Evolutionary conservation across 30 jellyfish, hydroid and myxozoan species (phyloP), one percentile per base, ranked within the genome.

Genomic region (Haliclystus octoradiatus): DNA sequence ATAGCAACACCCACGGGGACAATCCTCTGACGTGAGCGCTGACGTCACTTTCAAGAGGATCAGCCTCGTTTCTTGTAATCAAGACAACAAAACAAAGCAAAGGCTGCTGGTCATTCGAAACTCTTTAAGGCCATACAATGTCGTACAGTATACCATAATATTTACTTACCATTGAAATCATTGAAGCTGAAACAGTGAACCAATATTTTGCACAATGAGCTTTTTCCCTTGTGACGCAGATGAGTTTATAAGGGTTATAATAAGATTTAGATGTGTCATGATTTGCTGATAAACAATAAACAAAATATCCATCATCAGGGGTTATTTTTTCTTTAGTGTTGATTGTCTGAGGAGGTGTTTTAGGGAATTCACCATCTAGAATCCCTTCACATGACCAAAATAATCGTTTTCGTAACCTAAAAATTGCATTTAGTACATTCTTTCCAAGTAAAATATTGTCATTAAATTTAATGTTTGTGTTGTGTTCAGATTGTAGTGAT

Each of bases 241-340:
- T 53, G 32, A 85, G 71, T 52, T 85, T 90, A 68, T 85, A 85
- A 9, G 96, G 96, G 52, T 85, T 78, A 68, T 85, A 78, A 33
- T 84, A 51, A 28, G 84, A 77, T 26, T 60, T 80, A 15, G 65
- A 77, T 2, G 24, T 5, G 32, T 23, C 52, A 32, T 72, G 26
- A 51, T 71, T 74, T 49, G 78, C 53, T 4, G 84, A 74, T 30
- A 85, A 30, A 50, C 89, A 78, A 63, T 85, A 85, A 47, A 64
- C 84, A 62, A 85, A 85, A 28, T 78, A 68, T 26, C 96, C 96
- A 68, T 85, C 96, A 63, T 85, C 96, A 1, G 57, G 57, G 14
- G 19, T 40, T 5, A 40, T 40, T 9, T 5, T 5, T 9, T 19
- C 14, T 19, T 40, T 40, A 19, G 57, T 40, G 57, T 40, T 19